phyloP scores from a whole-genome alignment of 2,888 invertebrate species.

The Leucophenga montana region DNA sequence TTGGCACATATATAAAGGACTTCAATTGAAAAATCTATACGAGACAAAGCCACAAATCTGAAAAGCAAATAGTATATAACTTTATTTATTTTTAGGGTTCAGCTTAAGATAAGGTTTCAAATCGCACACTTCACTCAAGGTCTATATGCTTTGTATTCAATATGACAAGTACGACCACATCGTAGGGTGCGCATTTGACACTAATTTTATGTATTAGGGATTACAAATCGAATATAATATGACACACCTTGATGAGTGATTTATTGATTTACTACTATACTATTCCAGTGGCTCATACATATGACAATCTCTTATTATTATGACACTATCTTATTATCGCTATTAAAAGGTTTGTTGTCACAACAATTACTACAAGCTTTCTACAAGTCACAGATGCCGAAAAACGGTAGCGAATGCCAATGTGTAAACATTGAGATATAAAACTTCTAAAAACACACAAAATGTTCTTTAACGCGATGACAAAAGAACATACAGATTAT shows the following conservation, averaged over 20 bases:
- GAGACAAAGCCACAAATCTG: too few relatives aligned
- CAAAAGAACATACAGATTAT: conserved; percentile 7
- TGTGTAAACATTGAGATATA: conserved; percentile 23
- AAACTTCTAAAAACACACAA: neutral
- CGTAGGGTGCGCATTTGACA: too few relatives aligned
- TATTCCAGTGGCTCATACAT: neutral
- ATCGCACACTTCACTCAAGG: too few relatives aligned
- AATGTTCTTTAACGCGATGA: neutral
- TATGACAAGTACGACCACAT: too few relatives aligned
- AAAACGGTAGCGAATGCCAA: conserved; percentile 22
- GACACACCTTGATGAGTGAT: neutral
- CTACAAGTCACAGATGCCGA: conserved; percentile 10
- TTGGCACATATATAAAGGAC: too few relatives aligned
- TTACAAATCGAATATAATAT: neutral
- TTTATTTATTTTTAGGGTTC: too few relatives aligned
- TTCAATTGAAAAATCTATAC: too few relatives aligned
- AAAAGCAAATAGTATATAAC: too few relatives aligned
- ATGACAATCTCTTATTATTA: neutral
- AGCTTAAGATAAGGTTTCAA: too few relatives aligned
- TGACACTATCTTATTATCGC: neutral
- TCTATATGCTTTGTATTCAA: too few relatives aligned
- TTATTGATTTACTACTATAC: too few relatives aligned
- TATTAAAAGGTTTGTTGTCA: neutral
- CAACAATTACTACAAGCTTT: neutral
- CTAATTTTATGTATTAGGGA: too few relatives aligned